A percentile compares a stretch with the other conserved stretches of the same genome.
Conservation (phyloP, 2,797 vertebrate genomes). For the Heterohyrax brucei region DNA sequence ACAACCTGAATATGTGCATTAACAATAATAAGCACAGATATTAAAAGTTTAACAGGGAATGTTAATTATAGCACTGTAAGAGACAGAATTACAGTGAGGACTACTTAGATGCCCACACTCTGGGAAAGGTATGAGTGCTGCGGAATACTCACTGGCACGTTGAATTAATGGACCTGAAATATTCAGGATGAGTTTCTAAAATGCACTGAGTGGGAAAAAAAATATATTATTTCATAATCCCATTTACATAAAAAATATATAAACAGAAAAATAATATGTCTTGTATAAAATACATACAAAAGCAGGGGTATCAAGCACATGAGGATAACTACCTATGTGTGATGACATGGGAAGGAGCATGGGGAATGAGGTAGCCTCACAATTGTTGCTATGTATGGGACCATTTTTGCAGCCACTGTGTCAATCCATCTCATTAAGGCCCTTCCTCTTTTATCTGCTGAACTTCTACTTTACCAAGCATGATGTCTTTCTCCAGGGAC, state of each 20-base stretch:
- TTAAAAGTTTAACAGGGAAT: not conserved
- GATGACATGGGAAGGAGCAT: not conserved
- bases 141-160: not conserved
- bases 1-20: not conserved
- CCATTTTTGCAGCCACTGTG: no score
- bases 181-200: not conserved
- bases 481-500: no score
- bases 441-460: no score
- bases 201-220: not conserved
- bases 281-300: not conserved
- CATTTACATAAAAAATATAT: not conserved
- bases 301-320: not conserved
- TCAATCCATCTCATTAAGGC: no score
- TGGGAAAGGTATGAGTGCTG: not conserved
- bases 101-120: not conserved
- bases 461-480: no score
- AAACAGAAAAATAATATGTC: not conserved
- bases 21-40: not conserved
- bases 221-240: not conserved
- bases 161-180: not conserved
- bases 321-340: not conserved
- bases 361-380: not conserved
- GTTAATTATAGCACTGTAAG: no score
- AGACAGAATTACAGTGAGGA: not conserved
- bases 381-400: no score